Evolutionary conservation across 1,140 invertebrate genomes (phyloP), one percentile per base, ranked within the genome.

Genomic region (Lerema accius): DNA sequence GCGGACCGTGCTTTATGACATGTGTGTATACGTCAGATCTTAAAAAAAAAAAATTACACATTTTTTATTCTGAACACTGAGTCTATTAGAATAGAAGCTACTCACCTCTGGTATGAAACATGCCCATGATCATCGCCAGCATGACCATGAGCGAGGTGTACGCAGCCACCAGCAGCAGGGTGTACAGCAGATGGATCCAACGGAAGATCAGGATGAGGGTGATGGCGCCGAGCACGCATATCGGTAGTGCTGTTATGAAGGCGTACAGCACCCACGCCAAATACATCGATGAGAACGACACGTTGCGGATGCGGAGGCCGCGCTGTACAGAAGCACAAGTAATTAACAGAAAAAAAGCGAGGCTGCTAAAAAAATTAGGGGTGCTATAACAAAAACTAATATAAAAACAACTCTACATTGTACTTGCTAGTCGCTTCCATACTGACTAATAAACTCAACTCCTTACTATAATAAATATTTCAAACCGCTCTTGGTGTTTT

Each of bases 41-140:
- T n/a, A n/a, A n/a, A n/a, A n/a, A n/a, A n/a, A n/a, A n/a, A n/a
- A n/a, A n/a, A n/a, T n/a, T n/a, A n/a, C n/a, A n/a, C n/a, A n/a
- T n/a, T n/a, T n/a, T n/a, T n/a, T n/a, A n/a, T n/a, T n/a, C n/a
- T n/a, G n/a, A n/a, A n/a, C n/a, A n/a, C n/a, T n/a, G n/a, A n/a
- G n/a, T 23, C 19, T 23, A 43, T 15, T 0, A 43, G 15, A 28
- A 4, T 1, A 43, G 16, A 19, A 43, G 0, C 16, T 32, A 68
- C 60, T 63, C 45, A 85, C 85, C 63, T 76, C 75, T 79, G 43
- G 62, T 76, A 67, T 85, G 81, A 70, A 86, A 89, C 81, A 86
- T 83, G 0, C 77, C 73, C 75, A 83, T 76, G 23, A 89, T 80
- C 17, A 86, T 32, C 0, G 86, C 81, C 0, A 85, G 51, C 80